Base-by-base conservation (phyloP, 1,140 invertebrate species). In the Macrostomum lignano region DNA sequence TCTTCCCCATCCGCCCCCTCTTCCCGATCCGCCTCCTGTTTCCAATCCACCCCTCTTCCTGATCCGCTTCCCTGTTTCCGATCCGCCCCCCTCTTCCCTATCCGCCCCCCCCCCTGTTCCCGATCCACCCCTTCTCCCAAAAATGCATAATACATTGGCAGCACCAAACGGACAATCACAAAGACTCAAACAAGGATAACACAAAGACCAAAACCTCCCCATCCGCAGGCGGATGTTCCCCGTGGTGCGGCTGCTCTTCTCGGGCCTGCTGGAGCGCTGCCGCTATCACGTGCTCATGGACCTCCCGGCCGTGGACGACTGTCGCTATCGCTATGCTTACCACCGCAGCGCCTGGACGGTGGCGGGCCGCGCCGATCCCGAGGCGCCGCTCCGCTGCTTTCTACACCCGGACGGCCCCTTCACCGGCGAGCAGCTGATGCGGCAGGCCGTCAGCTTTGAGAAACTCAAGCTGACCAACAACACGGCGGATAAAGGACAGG, bases 391-490 rank as follows among this genome's bases (percentile, higher is more conserved):
- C 22, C 47, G 84, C 36, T 69, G 93, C 40, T 93, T 91, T 61
- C 67, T 78, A 29, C 88, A 96, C 64, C 86, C 86, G 3, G 88
- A 96, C 58, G 82, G 78, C 31, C 86, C 88, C 26, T 93, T 81
- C 61, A 77, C 72, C 38, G 82, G 79, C 21, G 82, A 94, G 51
- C 81, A 88, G 55, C 66, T 93, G 21, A 63, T 72, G 42, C 88
- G 88, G 60, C 84, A 94, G 63, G 76, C 91, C 45, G 78, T 96
- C 45, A 86, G 81, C 42, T 96, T 94, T 60, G 88, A 94, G 65
- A 96, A 96, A 63, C 76, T 93, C 51, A 96, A 96, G 61, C 69
- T 96, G 41, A 96, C 86, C 51, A 94, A 96, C 61, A 94, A 94
- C 62, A 81, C 91, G 60, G 78, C 88, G 71, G 84, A 94, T 59